These are phyloP conservation scores for Halichondria panicea DNA, from an alignment of 37 sponge, comb jelly and placozoan species.

Conservation along the genomic window DNA sequence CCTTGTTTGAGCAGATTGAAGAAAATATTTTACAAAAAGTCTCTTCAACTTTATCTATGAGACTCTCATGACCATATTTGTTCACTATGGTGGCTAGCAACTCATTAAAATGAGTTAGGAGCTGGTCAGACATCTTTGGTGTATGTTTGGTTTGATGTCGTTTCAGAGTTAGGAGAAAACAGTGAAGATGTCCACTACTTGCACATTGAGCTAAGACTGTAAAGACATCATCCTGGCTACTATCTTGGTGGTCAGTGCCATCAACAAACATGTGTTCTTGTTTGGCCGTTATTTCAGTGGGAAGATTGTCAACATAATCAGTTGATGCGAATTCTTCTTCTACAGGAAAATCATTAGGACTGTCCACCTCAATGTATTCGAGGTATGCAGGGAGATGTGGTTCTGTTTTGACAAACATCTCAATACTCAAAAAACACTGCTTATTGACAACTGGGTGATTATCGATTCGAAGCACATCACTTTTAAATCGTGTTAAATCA, in stretches of 20 bases:
- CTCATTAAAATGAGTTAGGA: neutral
- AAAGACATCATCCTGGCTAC: slow-evolving; percentile 14
- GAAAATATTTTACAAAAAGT: slow-evolving; percentile 21
- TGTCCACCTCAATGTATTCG: slow-evolving; percentile 43
- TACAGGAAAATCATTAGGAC: neutral
- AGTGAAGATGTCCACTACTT: slow-evolving; percentile 8
- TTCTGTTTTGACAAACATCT: slow-evolving; percentile 59
- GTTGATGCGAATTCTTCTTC: neutral
- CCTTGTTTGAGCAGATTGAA: neutral
- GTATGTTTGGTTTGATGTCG: neutral
- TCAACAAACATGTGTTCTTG: neutral
- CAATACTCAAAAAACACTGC: slow-evolving; percentile 33
- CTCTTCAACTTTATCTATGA: neutral
- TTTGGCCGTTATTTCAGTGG: slow-evolving; percentile 11
- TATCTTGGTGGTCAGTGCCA: neutral
- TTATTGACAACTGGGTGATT: slow-evolving; percentile 65
- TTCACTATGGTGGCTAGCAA: slow-evolving; percentile 21
- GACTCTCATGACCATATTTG: neutral
- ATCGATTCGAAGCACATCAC: neutral
- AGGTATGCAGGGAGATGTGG: slow-evolving; percentile 37
- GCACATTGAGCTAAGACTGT: slow-evolving; percentile 11
- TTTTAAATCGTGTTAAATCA: slow-evolving; percentile 55
- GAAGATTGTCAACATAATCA: slow-evolving; percentile 44
- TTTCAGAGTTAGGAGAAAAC: slow-evolving; percentile 21
- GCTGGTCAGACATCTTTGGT: neutral